Conservation (phyloP, 2,797 vertebrate genomes). For the Centroberyx gerrardi region DNA sequence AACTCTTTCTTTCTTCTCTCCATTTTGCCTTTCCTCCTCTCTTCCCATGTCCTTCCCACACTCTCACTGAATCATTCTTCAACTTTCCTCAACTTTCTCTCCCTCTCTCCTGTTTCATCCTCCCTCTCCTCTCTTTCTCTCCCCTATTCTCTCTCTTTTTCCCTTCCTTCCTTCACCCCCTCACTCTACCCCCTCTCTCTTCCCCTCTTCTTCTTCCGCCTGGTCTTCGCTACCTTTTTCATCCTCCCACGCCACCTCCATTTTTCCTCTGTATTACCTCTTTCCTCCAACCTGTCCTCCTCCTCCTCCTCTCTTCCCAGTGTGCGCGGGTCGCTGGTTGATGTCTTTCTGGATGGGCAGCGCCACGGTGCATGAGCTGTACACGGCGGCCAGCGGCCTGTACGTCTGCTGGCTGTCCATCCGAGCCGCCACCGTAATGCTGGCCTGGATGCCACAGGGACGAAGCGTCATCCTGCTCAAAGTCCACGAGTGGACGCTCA, state of each 20-base stretch:
- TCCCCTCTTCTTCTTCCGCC: too few relatives aligned
- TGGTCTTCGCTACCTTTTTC: too few relatives aligned
- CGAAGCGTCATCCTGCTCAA: constrained; percentile 93
- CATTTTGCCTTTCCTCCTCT: not conserved
- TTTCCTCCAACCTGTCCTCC: not conserved
- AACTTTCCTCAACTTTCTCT: too few relatives aligned
- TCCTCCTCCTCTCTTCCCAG: constrained; percentile 75
- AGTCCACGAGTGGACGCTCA: constrained; percentile 96
- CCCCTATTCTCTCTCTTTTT: too few relatives aligned
- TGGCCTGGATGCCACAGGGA: constrained; percentile 98
- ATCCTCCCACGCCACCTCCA: too few relatives aligned
- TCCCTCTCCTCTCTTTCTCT: too few relatives aligned
- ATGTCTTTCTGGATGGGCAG: constrained; percentile 99
- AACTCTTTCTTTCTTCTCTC: not conserved
- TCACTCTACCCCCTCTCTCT: too few relatives aligned
- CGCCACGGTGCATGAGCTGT: constrained; percentile 95
- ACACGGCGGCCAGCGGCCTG: constrained; percentile 97
- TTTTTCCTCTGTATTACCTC: not conserved
- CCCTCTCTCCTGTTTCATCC: too few relatives aligned
- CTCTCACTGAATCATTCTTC: not conserved
- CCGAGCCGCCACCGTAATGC: constrained; percentile 91
- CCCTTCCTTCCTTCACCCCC: too few relatives aligned
- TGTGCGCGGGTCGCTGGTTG: constrained; percentile 95
- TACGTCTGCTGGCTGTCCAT: constrained; percentile 97
- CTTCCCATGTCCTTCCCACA: too few relatives aligned